Evolutionary conservation across 2,797 vertebrate species (phyloP).

Genomic region (Chloroceryle inda): DNA sequence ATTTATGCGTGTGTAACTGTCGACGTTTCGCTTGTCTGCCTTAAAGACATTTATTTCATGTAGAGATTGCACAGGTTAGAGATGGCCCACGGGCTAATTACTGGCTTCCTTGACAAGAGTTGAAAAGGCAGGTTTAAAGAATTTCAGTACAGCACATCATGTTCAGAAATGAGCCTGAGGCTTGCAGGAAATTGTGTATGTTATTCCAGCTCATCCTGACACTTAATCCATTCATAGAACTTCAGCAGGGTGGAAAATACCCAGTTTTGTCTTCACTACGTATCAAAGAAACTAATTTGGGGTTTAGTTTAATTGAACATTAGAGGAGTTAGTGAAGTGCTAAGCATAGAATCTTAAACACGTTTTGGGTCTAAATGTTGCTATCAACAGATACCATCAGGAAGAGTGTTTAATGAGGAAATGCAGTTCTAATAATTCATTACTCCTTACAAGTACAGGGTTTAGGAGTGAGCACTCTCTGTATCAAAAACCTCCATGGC

Average conservation of each 20-base stretch:
- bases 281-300: neutral
- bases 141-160: neutral
- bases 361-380: neutral
- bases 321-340: neutral
- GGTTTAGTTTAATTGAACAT: neutral
- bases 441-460: neutral
- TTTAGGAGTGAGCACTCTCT: neutral
- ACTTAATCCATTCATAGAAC: neutral
- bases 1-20: rapidly evolving
- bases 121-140: neutral
- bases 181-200: neutral
- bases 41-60: neutral
- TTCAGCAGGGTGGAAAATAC: neutral
- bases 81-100: neutral
- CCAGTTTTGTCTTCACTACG: neutral
- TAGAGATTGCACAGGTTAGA: neutral
- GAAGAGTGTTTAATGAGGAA: neutral
- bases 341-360: neutral
- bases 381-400: neutral
- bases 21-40: neutral
- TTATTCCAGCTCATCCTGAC: constrained; percentile 13
- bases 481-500: neutral
- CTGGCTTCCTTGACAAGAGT: neutral
- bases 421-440: neutral
- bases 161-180: neutral